Conservation (phyloP, 1,140 invertebrate species). For the Homarus americanus region DNA sequence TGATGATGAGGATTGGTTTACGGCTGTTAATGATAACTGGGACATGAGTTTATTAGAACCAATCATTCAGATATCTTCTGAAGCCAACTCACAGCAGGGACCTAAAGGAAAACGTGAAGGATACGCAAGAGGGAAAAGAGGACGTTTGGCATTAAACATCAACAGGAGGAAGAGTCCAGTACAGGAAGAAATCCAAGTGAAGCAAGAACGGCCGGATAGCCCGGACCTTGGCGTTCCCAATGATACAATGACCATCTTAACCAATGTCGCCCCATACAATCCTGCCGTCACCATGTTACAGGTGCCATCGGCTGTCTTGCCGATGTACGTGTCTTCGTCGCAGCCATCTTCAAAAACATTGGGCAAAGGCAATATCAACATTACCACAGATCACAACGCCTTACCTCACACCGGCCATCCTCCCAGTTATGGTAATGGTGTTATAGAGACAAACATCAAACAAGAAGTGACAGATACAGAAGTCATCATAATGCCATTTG, state of each 20-base stretch:
- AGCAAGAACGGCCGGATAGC: background rate
- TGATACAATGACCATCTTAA: background rate
- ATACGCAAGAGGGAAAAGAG: background rate
- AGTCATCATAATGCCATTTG: conserved; percentile 28
- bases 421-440: background rate
- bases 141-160: background rate
- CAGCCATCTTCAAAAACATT: background rate
- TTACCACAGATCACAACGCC: background rate
- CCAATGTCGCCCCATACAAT: background rate
- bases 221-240: background rate
- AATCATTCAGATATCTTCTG: conserved; percentile 21
- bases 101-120: background rate
- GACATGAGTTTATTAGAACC: conserved; percentile 35
- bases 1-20: background rate
- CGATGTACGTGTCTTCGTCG: conserved; percentile 5
- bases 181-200: background rate
- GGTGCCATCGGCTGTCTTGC: background rate
- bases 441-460: conserved; percentile 21
- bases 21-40: background rate
- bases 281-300: background rate
- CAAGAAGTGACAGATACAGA: conserved; percentile 17
- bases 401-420: background rate
- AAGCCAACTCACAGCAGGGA: background rate
- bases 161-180: background rate
- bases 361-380: background rate